Conservation (phyloP, 2,888 invertebrate species). For the Chalcosyrphus nemorum region DNA sequence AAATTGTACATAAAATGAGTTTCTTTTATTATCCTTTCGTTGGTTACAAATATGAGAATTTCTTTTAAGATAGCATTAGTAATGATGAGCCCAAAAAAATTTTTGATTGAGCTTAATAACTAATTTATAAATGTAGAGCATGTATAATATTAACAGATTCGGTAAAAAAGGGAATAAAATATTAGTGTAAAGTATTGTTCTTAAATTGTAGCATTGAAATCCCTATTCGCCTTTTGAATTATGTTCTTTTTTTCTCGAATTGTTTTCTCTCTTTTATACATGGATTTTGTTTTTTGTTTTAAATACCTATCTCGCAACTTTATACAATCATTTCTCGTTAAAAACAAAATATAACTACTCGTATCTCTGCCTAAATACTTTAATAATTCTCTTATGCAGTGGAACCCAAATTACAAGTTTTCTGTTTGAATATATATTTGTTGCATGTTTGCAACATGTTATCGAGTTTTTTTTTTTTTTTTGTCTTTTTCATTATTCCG, state of each 20-base stretch:
- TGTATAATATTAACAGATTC: slow-evolving; percentile 71
- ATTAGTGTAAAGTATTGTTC: slow-evolving; percentile 51
- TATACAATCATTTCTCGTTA: neutral
- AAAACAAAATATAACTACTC: neutral
- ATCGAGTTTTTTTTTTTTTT: slow-evolving; percentile 38
- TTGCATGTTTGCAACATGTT: slow-evolving; percentile 52
- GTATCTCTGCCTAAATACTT: neutral
- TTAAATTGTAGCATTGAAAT: slow-evolving; percentile 77
- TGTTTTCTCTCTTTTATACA: slow-evolving; percentile 10
- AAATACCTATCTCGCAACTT: neutral
- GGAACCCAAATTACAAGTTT: slow-evolving; percentile 25
- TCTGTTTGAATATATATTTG: neutral
- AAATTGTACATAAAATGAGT: slow-evolving; percentile 57
- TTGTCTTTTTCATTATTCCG: slow-evolving; percentile 13
- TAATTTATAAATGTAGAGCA: slow-evolving; percentile 13
- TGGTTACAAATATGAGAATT: slow-evolving; percentile 32
- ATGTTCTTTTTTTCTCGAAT: slow-evolving; percentile 36
- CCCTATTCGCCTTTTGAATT: slow-evolving; percentile 79
- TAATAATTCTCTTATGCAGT: neutral
- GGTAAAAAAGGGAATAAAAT: slow-evolving; percentile 61
- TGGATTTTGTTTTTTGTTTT: neutral
- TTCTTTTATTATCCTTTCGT: slow-evolving; percentile 15
- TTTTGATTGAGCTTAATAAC: slow-evolving; percentile 14
- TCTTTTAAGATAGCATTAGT: slow-evolving; percentile 27
- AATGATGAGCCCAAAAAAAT: neutral